Conservation (phyloP, 2,113 vertebrate species). For the Pterocles gutturalis region DNA sequence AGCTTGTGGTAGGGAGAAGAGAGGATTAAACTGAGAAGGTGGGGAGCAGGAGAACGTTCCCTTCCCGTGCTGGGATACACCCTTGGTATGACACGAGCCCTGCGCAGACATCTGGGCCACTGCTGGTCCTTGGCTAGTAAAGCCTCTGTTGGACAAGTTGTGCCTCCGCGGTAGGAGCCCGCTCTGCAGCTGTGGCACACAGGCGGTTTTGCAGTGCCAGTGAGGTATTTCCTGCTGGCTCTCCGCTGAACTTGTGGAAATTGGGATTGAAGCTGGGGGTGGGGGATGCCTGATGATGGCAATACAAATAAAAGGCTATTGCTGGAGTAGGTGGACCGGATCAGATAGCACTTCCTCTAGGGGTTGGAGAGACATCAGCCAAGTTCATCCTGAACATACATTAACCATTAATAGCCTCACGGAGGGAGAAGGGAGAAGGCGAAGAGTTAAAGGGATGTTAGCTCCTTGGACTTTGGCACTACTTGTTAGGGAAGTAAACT, state of each 20-base stretch:
- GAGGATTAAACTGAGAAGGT: not conserved
- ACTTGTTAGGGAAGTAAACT: not conserved
- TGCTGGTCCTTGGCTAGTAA: not conserved
- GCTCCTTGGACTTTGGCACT: slow-evolving; percentile 27
- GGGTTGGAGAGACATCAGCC: not conserved
- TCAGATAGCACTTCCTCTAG: not conserved
- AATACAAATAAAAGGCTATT: slow-evolving; percentile 29
- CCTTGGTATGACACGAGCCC: not conserved
- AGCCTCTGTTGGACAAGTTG: not conserved
- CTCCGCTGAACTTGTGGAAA: not conserved
- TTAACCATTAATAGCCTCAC: not conserved
- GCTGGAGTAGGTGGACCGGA: not conserved
- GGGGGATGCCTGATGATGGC: not conserved
- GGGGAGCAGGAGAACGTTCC: not conserved
- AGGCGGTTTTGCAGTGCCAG: not conserved
- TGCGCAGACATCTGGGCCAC: not conserved
- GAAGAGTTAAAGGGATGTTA: slow-evolving; percentile 38
- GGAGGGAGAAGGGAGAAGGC: not conserved
- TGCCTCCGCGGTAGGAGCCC: not conserved
- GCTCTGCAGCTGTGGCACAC: not conserved
- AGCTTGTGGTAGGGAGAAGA: not conserved
- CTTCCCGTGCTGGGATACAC: not conserved
- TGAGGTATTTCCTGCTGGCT: slow-evolving; percentile 21
- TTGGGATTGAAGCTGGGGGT: not conserved
- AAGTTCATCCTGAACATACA: not conserved